Conservation (phyloP, 2,888 invertebrate species). For the Eupithecia centaureata region DNA sequence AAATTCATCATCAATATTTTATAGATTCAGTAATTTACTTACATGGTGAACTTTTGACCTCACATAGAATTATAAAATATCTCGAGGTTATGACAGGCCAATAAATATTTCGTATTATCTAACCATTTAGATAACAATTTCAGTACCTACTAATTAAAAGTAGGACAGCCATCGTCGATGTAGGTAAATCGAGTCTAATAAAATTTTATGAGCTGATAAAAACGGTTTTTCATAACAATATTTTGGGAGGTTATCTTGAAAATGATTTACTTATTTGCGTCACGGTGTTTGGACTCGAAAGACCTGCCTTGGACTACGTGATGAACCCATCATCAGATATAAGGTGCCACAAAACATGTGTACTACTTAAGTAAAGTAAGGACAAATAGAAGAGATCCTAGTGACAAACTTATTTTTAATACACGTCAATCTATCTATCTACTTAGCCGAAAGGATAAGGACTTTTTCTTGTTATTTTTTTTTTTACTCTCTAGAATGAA, state of each 20-base stretch:
- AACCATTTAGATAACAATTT: conserved; percentile 50
- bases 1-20: not conserved
- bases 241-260: conserved; percentile 9
- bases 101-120: conserved; percentile 37
- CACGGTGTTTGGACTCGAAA: conserved; percentile 1
- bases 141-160: conserved; percentile 48
- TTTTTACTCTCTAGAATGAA: too few relatives aligned
- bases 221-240: conserved; percentile 46
- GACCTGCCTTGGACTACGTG: not conserved
- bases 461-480: too few relatives aligned
- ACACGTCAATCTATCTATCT: too few relatives aligned
- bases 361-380: too few relatives aligned
- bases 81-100: conserved; percentile 7
- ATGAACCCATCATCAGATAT: too few relatives aligned
- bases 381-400: too few relatives aligned
- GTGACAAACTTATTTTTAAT: too few relatives aligned
- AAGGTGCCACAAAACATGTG: too few relatives aligned
- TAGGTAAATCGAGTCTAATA: conserved; percentile 73
- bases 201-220: conserved; percentile 67
- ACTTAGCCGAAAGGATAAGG: too few relatives aligned
- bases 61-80: conserved; percentile 7
- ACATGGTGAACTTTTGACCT: conserved; percentile 3
- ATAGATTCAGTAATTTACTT: not conserved
- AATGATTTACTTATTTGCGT: conserved; percentile 7
- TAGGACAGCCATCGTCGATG: conserved; percentile 68